Conservation (phyloP, 2,113 vertebrate species). For the Podarcis raffonei region DNA sequence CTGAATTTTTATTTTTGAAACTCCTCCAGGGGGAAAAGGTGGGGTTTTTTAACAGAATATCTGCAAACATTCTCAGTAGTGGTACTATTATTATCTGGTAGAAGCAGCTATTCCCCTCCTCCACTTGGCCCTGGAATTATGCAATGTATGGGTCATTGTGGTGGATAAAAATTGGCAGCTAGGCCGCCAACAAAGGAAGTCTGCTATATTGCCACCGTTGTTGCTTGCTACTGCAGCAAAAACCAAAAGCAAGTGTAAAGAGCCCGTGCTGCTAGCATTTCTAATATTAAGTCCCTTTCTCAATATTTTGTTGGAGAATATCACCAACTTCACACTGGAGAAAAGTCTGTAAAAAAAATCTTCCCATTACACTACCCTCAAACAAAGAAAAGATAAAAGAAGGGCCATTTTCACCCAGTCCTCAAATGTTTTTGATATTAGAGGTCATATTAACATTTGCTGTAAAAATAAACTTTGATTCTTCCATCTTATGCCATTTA, state of each 20-base stretch:
- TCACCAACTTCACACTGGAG: too few relatives aligned
- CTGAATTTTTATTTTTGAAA: not conserved
- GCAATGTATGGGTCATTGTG: too few relatives aligned
- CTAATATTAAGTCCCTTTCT: not conserved
- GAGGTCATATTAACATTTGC: not conserved
- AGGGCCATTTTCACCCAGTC: not conserved
- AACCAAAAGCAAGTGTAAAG: too few relatives aligned
- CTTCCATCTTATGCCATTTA: constrained; percentile 34
- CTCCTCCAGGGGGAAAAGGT: too few relatives aligned
- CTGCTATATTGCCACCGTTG: not conserved
- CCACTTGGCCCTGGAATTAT: not conserved
- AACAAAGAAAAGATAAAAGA: too few relatives aligned
- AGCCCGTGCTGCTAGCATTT: not conserved
- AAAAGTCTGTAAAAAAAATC: too few relatives aligned
- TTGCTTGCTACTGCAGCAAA: not conserved
- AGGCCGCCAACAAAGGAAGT: not conserved
- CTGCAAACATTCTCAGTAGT: too few relatives aligned
- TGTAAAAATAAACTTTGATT: constrained; percentile 1
- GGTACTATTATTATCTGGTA: too few relatives aligned
- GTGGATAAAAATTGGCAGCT: not conserved
- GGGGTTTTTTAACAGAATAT: too few relatives aligned
- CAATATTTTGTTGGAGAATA: not conserved
- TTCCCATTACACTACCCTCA: not conserved
- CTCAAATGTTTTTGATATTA: constrained; percentile 3
- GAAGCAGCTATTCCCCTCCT: not conserved